These are phyloP conservation scores for Scaptomyza parva DNA, from an alignment of 2,888 invertebrate species.

Conservation along the genomic window DNA sequence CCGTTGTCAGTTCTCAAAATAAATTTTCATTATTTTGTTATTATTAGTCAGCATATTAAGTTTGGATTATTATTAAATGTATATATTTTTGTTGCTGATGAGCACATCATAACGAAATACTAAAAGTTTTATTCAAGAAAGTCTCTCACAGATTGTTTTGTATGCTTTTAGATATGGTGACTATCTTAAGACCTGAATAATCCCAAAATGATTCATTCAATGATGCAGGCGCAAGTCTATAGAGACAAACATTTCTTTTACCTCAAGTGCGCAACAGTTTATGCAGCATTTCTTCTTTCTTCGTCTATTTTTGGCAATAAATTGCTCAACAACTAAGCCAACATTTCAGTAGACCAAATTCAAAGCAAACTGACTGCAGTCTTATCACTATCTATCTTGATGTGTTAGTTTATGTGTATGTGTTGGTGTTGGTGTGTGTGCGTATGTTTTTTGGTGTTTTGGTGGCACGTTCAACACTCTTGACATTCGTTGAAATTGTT, in stretches of 20 bases:
- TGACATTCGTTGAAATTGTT: slow-evolving; percentile 66
- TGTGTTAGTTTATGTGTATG: slow-evolving; percentile 1
- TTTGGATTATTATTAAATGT: neutral
- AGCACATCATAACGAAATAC: neutral
- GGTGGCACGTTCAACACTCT: slow-evolving; percentile 52
- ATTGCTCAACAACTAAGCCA: slow-evolving; percentile 15
- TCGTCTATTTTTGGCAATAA: slow-evolving; percentile 31
- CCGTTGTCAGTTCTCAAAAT: slow-evolving; percentile 7
- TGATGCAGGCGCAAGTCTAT: neutral
- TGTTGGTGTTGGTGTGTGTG: slow-evolving; percentile 5
- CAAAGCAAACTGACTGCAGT: slow-evolving; percentile 27
- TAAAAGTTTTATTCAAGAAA: neutral
- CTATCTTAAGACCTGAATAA: neutral
- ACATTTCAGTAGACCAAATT: slow-evolving; percentile 31
- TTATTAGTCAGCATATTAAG: neutral
- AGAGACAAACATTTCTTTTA: neutral
- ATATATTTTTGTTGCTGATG: neutral
- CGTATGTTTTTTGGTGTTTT: slow-evolving; percentile 9
- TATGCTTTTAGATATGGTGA: neutral
- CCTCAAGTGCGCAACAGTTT: slow-evolving; percentile 6
- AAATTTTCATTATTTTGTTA: slow-evolving; percentile 4
- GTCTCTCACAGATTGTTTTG: neutral
- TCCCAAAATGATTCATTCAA: neutral
- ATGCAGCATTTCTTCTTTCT: slow-evolving; percentile 9
- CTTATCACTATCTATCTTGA: slow-evolving; percentile 40